Evolutionary conservation across 2,888 invertebrate genomes (phyloP).

Genomic region (Clanis bilineata): DNA sequence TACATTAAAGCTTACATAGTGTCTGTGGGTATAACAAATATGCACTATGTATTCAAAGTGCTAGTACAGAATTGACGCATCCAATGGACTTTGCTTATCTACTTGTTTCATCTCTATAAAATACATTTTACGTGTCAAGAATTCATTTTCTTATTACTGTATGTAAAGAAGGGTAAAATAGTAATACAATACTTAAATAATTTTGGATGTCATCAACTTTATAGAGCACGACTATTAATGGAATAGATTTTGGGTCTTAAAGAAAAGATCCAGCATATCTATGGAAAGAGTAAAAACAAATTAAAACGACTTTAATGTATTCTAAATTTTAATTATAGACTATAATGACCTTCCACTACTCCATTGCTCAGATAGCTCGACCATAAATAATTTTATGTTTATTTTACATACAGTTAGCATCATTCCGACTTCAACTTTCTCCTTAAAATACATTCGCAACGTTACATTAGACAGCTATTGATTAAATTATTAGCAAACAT

Average conservation of each 20-base stretch:
- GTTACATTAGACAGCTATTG: slow-evolving; percentile 1
- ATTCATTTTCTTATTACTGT: slow-evolving; percentile 25
- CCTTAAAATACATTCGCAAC: neutral
- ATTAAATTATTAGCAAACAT: neutral
- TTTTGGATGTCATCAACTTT: neutral
- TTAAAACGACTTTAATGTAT: neutral
- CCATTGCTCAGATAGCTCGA: neutral
- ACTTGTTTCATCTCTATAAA: slow-evolving; percentile 40
- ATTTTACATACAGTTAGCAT: neutral
- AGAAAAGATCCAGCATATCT: neutral
- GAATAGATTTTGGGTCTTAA: neutral
- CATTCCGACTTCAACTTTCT: neutral
- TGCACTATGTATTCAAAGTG: slow-evolving; percentile 12
- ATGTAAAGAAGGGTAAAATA: neutral
- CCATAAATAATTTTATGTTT: slow-evolving; percentile 6
- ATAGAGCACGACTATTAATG: no score
- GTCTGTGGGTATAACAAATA: neutral
- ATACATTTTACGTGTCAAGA: slow-evolving; percentile 44
- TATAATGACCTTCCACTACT: neutral
- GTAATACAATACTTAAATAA: neutral
- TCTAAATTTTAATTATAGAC: neutral
- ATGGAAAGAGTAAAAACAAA: neutral
- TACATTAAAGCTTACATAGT: neutral
- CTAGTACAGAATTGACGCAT: slow-evolving; percentile 25
- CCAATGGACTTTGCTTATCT: slow-evolving; percentile 39